Evolutionary conservation across 2,888 invertebrate genomes (phyloP), one percentile per base, ranked within the genome.

Genomic region (Tubulanus polymorphus): DNA sequence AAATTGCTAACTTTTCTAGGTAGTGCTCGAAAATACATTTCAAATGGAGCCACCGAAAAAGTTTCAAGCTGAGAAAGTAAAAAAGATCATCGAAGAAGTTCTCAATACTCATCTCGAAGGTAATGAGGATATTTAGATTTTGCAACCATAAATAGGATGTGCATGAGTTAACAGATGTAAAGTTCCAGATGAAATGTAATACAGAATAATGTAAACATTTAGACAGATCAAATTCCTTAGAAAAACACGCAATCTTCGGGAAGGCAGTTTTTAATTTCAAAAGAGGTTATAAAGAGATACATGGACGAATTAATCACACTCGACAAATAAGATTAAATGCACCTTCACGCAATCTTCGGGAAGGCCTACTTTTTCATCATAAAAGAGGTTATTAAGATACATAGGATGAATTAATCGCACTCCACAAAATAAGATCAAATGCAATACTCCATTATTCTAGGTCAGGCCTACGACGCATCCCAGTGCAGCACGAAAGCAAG

Each of bases 1-100:
- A 10, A 32, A 12, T 32, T 10, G 35, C 10, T 12, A 32, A n/a
- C n/a, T 32, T n/a, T 32, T n/a, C 35, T 32, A n/a, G n/a, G n/a
- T 32, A 32, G 35, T 32, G n/a, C 10, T 32, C n/a, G 68, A 70
- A 51, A 70, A 70, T 56, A 70, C 70, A 20, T 70, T 64, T 56
- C 63, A 62, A 28, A 59, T 70, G 61, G 67, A 70, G 29, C 68
- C 70, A 10, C 63, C 66, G 26, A 46, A 57, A 26, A 70, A 62
- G 50, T 70, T 70, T 50, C 45, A 63, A 46, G 60, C 68, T 48
- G 68, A 70, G 46, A 63, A 62, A 51, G 68, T 68, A 1, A 62
- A 59, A 30, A 62, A 64, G 1, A 68, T 69, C 28, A 68, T 69
- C 54, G 64, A 66, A 47, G 60, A 63, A 29, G 65, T 69, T 10